Percentiles rank a stretch among this genome's conserved stretches.
These are phyloP conservation scores for human (Homo sapiens) DNA, from an alignment of 2,113 vertebrate genomes.

Conservation along the genomic window DNA sequence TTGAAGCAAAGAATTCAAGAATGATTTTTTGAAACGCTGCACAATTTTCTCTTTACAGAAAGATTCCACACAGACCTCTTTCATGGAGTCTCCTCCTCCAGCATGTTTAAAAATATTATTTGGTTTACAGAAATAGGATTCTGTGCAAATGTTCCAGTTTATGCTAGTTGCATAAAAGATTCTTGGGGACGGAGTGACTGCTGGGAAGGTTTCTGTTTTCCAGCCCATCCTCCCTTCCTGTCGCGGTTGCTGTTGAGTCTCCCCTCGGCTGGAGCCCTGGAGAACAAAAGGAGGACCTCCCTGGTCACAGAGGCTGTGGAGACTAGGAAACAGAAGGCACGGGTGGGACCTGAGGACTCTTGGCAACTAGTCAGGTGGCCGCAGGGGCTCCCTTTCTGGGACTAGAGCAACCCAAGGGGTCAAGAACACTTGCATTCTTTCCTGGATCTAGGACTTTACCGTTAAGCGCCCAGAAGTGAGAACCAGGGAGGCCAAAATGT, in stretches of 20 bases:
- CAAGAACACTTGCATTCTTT: background rate
- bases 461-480: background rate
- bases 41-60: constrained; percentile 63
- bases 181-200: background rate
- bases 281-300: background rate
- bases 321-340: background rate
- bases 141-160: constrained; percentile 63
- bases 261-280: background rate
- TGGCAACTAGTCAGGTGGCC: background rate
- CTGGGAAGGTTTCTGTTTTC: background rate
- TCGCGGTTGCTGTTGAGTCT: background rate
- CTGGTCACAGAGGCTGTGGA: background rate
- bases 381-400: background rate
- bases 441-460: background rate
- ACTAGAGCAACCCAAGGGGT: background rate
- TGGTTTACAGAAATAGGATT: constrained; percentile 74
- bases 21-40: constrained; percentile 13
- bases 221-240: background rate
- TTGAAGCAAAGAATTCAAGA: constrained; percentile 17
- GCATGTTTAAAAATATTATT: constrained; percentile 78
- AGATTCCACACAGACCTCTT: constrained; percentile 61
- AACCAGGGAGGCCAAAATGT: background rate
- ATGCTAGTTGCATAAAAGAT: constrained; percentile 61
- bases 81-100: constrained; percentile 68
- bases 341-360: background rate